Percentiles rank a stretch among this genome's conserved stretches.
These are phyloP conservation scores for Barbus barbus DNA, from an alignment of 2,113 vertebrate species.

Conservation along the genomic window DNA sequence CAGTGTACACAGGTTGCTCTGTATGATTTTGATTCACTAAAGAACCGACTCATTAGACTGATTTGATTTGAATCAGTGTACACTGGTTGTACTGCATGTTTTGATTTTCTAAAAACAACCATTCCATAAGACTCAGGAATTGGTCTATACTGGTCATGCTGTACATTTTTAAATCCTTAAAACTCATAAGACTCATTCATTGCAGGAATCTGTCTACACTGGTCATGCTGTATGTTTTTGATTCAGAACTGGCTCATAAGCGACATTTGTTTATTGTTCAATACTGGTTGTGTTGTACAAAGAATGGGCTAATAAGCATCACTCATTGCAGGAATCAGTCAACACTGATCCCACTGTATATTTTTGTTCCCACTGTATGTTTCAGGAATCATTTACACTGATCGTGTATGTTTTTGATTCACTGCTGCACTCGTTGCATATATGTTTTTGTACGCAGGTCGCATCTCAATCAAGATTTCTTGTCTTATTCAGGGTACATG, in stretches of 20 bases:
- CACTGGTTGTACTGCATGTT: too few species aligned
- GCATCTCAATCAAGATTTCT: not conserved
- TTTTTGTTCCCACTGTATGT: not conserved
- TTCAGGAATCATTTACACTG: not conserved
- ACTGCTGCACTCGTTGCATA: not conserved
- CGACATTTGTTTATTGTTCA: not conserved
- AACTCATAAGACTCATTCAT: too few species aligned
- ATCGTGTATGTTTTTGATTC: not conserved
- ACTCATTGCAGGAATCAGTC: not conserved
- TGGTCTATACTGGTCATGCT: not conserved
- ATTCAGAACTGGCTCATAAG: not conserved
- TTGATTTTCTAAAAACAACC: too few species aligned
- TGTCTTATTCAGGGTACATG: not conserved
- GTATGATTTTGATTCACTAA: too few species aligned
- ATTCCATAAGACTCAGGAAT: too few species aligned
- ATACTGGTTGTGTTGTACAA: not conserved
- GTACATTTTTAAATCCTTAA: not conserved
- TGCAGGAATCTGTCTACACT: too few species aligned
- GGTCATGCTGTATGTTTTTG: too few species aligned
- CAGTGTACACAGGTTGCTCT: too few species aligned
- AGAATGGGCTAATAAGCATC: not conserved
- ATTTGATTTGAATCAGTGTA: too few species aligned
- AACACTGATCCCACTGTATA: not conserved
- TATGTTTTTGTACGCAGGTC: not conserved
- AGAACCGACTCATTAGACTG: too few species aligned